Evolutionary conservation across 2,888 invertebrate genomes (phyloP).

Genomic region (Perizoma flavofasciatum): DNA sequence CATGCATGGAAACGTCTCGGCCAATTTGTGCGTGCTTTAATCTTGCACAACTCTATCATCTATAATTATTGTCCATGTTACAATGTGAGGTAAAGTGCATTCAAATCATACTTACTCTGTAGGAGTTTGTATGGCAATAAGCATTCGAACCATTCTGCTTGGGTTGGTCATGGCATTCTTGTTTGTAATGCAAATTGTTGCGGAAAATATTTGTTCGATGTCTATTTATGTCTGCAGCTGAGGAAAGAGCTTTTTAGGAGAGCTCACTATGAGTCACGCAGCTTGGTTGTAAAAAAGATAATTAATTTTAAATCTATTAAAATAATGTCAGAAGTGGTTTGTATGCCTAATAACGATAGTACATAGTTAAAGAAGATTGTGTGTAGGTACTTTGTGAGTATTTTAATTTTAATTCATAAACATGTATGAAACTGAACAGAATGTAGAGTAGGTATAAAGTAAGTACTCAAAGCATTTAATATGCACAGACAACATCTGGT

Average conservation of each 20-base stretch:
- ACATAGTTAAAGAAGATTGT: no score
- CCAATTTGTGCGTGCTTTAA: conserved; percentile 56
- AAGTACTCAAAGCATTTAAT: conserved; percentile 2
- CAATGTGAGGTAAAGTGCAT: conserved; percentile 20
- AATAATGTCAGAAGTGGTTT: no score
- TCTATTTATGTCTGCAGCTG: conserved; percentile 6
- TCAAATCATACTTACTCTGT: not conserved
- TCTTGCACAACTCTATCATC: conserved; percentile 40
- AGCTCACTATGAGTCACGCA: not conserved
- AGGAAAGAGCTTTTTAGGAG: not conserved
- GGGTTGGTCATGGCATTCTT: conserved; percentile 1
- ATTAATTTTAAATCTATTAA: no score
- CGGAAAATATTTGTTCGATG: conserved; percentile 10
- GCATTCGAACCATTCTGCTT: conserved; percentile 1
- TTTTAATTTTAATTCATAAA: no score
- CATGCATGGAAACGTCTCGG: conserved; percentile 52
- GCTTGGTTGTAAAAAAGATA: not conserved
- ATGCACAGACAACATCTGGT: conserved; percentile 11
- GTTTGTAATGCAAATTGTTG: conserved; percentile 7
- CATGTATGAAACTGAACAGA: not conserved
- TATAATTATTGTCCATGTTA: conserved; percentile 18
- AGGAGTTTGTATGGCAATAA: not conserved
- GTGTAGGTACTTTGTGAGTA: no score
- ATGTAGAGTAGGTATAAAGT: not conserved
- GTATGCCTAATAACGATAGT: no score